Base-by-base conservation (phyloP, 2,113 vertebrate species). In the Vireo altiloquus region DNA sequence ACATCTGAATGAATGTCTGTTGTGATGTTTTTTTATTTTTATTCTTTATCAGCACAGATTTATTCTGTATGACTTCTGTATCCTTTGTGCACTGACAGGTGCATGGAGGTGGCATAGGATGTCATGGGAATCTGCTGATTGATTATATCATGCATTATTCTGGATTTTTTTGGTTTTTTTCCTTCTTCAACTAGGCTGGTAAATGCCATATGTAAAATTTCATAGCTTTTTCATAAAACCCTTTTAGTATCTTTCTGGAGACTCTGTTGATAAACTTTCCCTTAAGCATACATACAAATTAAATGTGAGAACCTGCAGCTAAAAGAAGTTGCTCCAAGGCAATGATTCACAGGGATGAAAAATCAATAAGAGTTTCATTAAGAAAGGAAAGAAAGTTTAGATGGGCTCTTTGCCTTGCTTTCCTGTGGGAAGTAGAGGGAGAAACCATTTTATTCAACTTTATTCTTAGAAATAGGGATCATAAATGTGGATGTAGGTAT, bases 291-390 rank as follows among this genome's bases (percentile, higher is more conserved):
- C 94, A 97, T 97, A 95, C 95, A 98, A 98, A 98, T 98, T 98
- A 98, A 98, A 98, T 98, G 98, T 98, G 98, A 97, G 97, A 98
- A 98, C 97, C 95, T 97, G 92, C 15, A 84, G 94, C 97, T 96
- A 88, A 97, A 97, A 95, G 97, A 98, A 98, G 98, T 97, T 97
- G 97, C 98, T 97, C 93, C 85, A 52, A 98, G 98, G 97, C 97
- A 98, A 94, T 98, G 98, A 98, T 98, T 98, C 98, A 96, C 92
- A 92, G 96, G 95, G 97, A 98, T 98, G 97, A 98, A 97, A 98
- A 99, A 98, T 99, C 98, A 98, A 98, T 98, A 96, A 92, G 89
- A 93, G 95, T 98, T 98, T 98, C 96, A 98, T 98, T 99, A 99
- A 98, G 96, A 89, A 97, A 92, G 92, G 95, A 90, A 91, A 88